A percentile compares a stretch with the other conserved stretches of the same genome.
phyloP scores from a whole-genome alignment of 1,140 invertebrate species.

The Drosophila mojavensis region DNA sequence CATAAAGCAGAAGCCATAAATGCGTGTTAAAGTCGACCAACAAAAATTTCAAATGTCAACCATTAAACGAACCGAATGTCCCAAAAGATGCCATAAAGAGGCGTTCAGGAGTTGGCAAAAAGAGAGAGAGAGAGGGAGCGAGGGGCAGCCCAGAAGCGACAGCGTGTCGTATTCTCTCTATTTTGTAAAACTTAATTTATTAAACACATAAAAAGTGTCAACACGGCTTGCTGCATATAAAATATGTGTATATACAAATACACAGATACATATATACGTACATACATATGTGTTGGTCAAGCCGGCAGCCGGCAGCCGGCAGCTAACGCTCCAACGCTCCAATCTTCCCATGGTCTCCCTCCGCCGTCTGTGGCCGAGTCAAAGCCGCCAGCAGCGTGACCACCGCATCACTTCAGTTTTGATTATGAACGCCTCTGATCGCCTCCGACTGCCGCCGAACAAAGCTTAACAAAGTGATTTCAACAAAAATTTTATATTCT shows the following conservation, averaged over 20 bases:
- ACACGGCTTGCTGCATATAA: constrained; percentile 75
- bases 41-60: constrained; percentile 70
- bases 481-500: constrained; percentile 25
- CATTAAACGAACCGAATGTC: constrained; percentile 62
- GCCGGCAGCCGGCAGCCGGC: constrained; percentile 8
- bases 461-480: constrained; percentile 77
- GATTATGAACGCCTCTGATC: constrained; percentile 77
- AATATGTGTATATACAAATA: constrained; percentile 48
- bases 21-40: constrained; percentile 72
- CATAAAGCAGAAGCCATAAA: constrained; percentile 77
- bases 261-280: too few species aligned
- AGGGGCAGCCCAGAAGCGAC: constrained; percentile 23
- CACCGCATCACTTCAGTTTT: constrained; percentile 73
- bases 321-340: constrained; percentile 9
- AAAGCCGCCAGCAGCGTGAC: constrained; percentile 34
- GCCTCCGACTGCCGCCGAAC: constrained; percentile 62
- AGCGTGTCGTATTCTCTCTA: constrained; percentile 49
- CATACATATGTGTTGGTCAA: constrained; percentile 44
- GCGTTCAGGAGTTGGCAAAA: neutral
- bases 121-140: neutral
- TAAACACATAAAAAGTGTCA: constrained; percentile 81
- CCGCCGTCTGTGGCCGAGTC: neutral
- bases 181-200: constrained; percentile 80
- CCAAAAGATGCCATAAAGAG: constrained; percentile 24
- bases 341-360: neutral